Percentiles rank a stretch among this genome's conserved stretches.
phyloP scores from a whole-genome alignment of 2,797 vertebrate genomes.

The Xiphophorus birchmanni region DNA sequence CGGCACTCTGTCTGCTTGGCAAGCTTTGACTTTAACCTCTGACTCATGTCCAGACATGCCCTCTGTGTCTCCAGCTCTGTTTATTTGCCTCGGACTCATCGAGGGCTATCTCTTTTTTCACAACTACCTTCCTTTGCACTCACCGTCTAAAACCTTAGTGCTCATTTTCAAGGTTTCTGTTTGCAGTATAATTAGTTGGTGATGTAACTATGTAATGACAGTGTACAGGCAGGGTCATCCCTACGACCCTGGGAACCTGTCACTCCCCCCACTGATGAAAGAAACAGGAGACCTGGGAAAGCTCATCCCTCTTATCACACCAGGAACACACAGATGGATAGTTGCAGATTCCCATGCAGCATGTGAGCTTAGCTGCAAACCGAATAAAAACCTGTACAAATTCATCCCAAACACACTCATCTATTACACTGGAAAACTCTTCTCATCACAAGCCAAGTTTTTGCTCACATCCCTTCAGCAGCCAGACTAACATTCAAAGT shows the following conservation, averaged over 20 bases:
- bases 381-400: conserved; percentile 38
- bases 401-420: conserved; percentile 2
- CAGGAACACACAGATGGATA: conserved; percentile 49
- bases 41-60: conserved; percentile 75
- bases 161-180: conserved; percentile 26
- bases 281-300: conserved; percentile 75
- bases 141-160: conserved; percentile 28
- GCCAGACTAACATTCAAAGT: not conserved
- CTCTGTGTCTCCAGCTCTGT: conserved; percentile 38
- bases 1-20: conserved; percentile 43
- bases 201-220: conserved; percentile 76
- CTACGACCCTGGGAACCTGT: conserved; percentile 80
- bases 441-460: not conserved
- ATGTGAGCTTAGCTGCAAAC: conserved; percentile 14
- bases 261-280: conserved; percentile 75
- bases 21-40: conserved; percentile 59
- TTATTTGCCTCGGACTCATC: conserved; percentile 45
- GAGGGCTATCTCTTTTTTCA: conserved; percentile 41
- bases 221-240: conserved; percentile 64
- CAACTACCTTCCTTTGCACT: conserved; percentile 35
- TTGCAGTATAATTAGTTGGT: conserved; percentile 68
- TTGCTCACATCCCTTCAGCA: not conserved
- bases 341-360: conserved; percentile 30
- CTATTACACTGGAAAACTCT: conserved; percentile 23
- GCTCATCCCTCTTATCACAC: conserved; percentile 75